phyloP scores from a whole-genome alignment of 2,113 vertebrate species.

The Anhinga anhinga region DNA sequence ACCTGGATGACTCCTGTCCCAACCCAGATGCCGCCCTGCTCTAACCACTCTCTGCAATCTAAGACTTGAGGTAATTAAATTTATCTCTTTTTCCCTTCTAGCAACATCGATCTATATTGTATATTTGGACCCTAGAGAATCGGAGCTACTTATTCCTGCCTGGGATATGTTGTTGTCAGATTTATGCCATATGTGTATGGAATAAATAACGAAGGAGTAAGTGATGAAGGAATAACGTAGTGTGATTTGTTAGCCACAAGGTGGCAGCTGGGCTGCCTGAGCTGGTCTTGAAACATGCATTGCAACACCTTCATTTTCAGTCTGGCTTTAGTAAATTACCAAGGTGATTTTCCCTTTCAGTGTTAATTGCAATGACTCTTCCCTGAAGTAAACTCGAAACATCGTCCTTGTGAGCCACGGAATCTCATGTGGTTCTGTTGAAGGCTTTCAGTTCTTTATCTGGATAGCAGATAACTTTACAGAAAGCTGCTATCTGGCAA shows the following conservation, averaged over 20 bases:
- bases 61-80: conserved; percentile 64
- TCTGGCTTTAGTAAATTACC: not conserved
- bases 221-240: not conserved
- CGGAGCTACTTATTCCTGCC: conserved; percentile 53
- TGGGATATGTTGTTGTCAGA: conserved; percentile 22
- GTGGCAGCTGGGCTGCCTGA: conserved; percentile 57
- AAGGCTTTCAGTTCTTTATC: not conserved
- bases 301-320: not conserved
- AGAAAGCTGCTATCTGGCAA: not conserved
- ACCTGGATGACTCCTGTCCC: not conserved
- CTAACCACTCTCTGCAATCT: not conserved
- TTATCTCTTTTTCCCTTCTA: conserved; percentile 31
- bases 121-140: conserved; percentile 54
- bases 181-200: not conserved
- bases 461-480: not conserved
- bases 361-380: not conserved
- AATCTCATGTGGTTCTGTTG: not conserved
- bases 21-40: not conserved
- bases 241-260: conserved; percentile 39
- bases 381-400: not conserved
- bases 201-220: not conserved
- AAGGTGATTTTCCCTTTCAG: not conserved
- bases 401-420: not conserved
- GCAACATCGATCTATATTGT: conserved; percentile 47
- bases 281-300: not conserved